phyloP scores from a whole-genome alignment of 2,888 invertebrate genomes.

The Polyploca ridens region DNA sequence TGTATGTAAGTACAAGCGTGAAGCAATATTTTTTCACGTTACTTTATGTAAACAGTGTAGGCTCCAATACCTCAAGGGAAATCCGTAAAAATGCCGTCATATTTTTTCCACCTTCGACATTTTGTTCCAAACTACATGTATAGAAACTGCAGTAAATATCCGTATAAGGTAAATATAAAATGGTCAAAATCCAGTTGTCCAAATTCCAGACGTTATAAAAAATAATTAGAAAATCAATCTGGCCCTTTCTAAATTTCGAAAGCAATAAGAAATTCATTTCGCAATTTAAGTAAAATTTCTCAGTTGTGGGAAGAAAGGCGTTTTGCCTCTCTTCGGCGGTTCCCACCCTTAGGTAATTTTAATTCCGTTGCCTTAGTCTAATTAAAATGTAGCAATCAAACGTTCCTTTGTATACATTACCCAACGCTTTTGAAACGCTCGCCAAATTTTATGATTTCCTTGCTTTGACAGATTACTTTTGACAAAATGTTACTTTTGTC shows the following conservation, averaged over 20 bases:
- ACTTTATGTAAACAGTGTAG: slow-evolving; percentile 33
- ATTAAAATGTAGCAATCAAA: slow-evolving; percentile 61
- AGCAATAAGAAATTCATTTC: slow-evolving; percentile 28
- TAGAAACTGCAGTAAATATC: too few species aligned
- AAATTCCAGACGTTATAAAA: neutral
- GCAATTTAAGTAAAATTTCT: slow-evolving; percentile 16
- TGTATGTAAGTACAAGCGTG: slow-evolving; percentile 11
- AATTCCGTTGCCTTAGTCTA: slow-evolving; percentile 51
- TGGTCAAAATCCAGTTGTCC: too few species aligned
- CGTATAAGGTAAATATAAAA: too few species aligned
- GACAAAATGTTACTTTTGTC: slow-evolving; percentile 18
- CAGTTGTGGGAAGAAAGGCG: slow-evolving; percentile 18
- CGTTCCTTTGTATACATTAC: slow-evolving; percentile 35
- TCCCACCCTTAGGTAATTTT: slow-evolving; percentile 48
- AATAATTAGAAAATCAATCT: neutral
- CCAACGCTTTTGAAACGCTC: slow-evolving; percentile 16
- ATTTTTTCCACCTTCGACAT: slow-evolving; percentile 31
- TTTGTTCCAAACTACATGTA: slow-evolving; percentile 9
- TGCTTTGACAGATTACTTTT: slow-evolving; percentile 14
- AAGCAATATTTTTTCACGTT: slow-evolving; percentile 24
- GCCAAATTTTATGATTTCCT: slow-evolving; percentile 14
- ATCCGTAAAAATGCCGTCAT: slow-evolving; percentile 34
- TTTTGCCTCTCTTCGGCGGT: slow-evolving; percentile 36
- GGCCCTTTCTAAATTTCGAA: slow-evolving; percentile 8
- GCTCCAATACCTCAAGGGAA: slow-evolving; percentile 34